phyloP scores from a whole-genome alignment of 2,888 invertebrate genomes.

The Dynastes grantii region DNA sequence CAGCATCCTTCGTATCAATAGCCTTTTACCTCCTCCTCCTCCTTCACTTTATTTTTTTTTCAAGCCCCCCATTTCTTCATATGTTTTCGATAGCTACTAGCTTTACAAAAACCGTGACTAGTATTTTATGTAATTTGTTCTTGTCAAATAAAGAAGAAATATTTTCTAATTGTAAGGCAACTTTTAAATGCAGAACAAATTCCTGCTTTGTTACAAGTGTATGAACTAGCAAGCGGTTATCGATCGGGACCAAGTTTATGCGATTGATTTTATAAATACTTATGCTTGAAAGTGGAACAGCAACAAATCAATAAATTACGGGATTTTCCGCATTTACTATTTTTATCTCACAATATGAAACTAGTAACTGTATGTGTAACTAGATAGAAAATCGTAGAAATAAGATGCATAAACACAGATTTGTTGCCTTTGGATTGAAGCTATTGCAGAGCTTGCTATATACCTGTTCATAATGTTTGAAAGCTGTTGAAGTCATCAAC shows the following conservation, averaged over 20 bases:
- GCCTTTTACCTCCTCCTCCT: too few relatives aligned
- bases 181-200: conserved; percentile 10
- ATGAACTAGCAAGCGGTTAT: conserved; percentile 1
- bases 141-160: neutral
- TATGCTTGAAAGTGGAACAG: conserved; percentile 35
- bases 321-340: conserved; percentile 10
- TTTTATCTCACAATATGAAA: conserved; percentile 10
- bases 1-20: too few relatives aligned
- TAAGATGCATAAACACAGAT: conserved; percentile 15
- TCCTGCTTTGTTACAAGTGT: neutral
- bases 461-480: too few relatives aligned
- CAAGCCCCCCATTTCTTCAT: too few relatives aligned
- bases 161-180: neutral
- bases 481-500: too few relatives aligned
- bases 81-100: too few relatives aligned
- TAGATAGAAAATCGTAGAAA: conserved; percentile 14
- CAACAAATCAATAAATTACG: conserved; percentile 9
- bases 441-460: neutral
- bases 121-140: too few relatives aligned
- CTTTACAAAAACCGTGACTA: too few relatives aligned
- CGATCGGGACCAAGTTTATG: conserved; percentile 12
- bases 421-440: neutral
- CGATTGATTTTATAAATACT: conserved; percentile 24
- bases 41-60: too few relatives aligned
- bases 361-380: conserved; percentile 9